Evolutionary conservation across 1,140 invertebrate genomes (phyloP).

Genomic region (Listronotus bonariensis): DNA sequence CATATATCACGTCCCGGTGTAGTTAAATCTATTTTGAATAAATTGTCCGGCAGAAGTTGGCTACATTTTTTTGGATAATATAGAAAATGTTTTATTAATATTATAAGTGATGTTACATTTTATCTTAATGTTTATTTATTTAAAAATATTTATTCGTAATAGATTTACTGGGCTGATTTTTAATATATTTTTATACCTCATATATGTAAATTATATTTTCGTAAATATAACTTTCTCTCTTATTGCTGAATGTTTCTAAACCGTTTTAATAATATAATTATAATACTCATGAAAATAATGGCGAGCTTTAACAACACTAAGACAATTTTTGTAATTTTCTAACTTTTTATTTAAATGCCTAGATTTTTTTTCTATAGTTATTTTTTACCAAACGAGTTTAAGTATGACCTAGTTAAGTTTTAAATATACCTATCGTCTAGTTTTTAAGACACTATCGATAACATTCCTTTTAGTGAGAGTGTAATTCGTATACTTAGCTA

Average conservation of each 20-base stretch:
- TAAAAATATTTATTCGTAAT: slow-evolving; percentile 2
- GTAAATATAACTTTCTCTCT: slow-evolving; percentile 1
- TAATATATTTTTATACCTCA: slow-evolving; percentile 8
- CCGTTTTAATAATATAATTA: background rate
- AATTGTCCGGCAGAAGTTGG: too few relatives aligned
- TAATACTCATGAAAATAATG: slow-evolving; percentile 6
- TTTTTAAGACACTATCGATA: slow-evolving; percentile 23
- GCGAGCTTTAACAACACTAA: background rate
- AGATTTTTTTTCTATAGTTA: too few relatives aligned
- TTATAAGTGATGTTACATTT: background rate
- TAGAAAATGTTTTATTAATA: too few relatives aligned
- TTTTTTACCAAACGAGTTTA: too few relatives aligned
- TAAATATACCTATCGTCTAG: slow-evolving; percentile 1
- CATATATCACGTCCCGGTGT: too few relatives aligned
- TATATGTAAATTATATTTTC: background rate
- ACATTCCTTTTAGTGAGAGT: slow-evolving; percentile 38
- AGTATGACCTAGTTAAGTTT: too few relatives aligned
- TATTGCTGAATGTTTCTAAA: slow-evolving; percentile 20
- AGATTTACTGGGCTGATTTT: slow-evolving; percentile 6
- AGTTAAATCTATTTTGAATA: too few relatives aligned
- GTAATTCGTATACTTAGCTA: slow-evolving; percentile 26
- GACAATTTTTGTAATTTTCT: too few relatives aligned
- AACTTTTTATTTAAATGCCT: too few relatives aligned
- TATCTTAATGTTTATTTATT: background rate
- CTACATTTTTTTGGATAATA: too few relatives aligned